A percentile compares a stretch with the other conserved stretches of the same genome.
Conservation (phyloP, 2,113 vertebrate species). For the Noturus placidus region DNA sequence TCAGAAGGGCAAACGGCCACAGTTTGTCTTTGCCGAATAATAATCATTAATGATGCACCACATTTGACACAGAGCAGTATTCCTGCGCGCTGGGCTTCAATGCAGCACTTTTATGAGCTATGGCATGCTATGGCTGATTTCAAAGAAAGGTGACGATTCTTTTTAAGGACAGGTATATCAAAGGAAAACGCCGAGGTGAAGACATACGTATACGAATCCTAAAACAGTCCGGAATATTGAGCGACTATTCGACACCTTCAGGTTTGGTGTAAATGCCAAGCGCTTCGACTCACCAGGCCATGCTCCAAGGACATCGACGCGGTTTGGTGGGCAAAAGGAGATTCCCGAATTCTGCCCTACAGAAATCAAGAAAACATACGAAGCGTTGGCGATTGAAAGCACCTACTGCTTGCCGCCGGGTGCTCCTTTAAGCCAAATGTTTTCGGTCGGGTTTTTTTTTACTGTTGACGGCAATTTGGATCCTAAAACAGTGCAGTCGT, state of each 20-base stretch:
- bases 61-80: slow-evolving; percentile 28
- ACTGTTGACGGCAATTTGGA: slow-evolving; percentile 40
- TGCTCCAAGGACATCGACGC: slow-evolving; percentile 63
- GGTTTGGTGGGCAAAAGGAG: slow-evolving; percentile 48
- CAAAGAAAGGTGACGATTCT: slow-evolving; percentile 36
- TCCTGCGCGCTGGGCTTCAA: slow-evolving; percentile 44
- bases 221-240: slow-evolving; percentile 4
- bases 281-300: slow-evolving; percentile 61
- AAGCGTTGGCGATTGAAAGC: slow-evolving; percentile 20
- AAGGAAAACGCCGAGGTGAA: slow-evolving; percentile 7
- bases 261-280: slow-evolving; percentile 45
- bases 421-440: slow-evolving; percentile 27
- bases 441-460: slow-evolving; percentile 23
- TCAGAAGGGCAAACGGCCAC: slow-evolving; percentile 10
- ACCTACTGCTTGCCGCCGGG: slow-evolving; percentile 40
- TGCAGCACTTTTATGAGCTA: slow-evolving; percentile 51
- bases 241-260: slow-evolving; percentile 13
- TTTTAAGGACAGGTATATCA: neutral
- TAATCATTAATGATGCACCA: slow-evolving; percentile 21
- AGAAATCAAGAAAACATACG: slow-evolving; percentile 37
- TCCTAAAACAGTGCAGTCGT: slow-evolving; percentile 56
- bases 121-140: slow-evolving; percentile 44
- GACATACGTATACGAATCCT: neutral
- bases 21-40: slow-evolving; percentile 8
- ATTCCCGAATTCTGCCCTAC: slow-evolving; percentile 44